Base-by-base conservation (phyloP, 1,140 invertebrate genomes). In the Pollicipes pollicipes region DNA sequence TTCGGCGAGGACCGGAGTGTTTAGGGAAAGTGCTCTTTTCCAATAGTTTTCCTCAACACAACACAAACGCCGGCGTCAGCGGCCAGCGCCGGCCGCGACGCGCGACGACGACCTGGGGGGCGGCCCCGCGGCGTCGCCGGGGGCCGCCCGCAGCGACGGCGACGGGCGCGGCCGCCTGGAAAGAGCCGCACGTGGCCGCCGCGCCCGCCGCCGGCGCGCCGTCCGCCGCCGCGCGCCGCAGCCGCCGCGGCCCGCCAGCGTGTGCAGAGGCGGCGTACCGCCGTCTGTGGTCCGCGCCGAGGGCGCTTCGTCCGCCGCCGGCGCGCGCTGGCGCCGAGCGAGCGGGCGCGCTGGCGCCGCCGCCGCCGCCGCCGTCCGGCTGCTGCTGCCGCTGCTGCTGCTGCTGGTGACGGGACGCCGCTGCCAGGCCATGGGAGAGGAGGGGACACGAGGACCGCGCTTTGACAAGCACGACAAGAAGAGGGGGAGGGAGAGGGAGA, bases 1-100 rank as follows among this genome's bases (percentile, higher is more conserved):
- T 10, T 58, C 45, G 13, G 45, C 8, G 21, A 24, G 13, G 2
- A 76, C 79, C 81, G 81, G 81, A 82, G 81, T 82, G 81, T 82
- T 81, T 82, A 82, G 78, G 79, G 80, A 82, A 77, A 82, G 79
- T 82, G 81, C 81, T 81, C 81, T 82, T 82, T 82, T 81, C 81
- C 81, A 77, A 77, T 76, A 77, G 76, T 81, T 80, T 82, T 79
- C 78, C 78, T 81, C 81, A 82, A 82, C 81, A 82, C 81, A 82
- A 82, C 81, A 82, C 81, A 82, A 81, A 77, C 77, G 74, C 75
- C 74, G 73, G 72, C 74, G 75, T 75, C 74, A 73, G 71, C 73
- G 72, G 72, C 69, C 69, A 75, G 74, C n/a, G n/a, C 73, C 76
- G 74, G 80, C 80, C 81, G 78, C 77, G 67, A 64, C 31, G 70